phyloP scores from a whole-genome alignment of 2,888 invertebrate species.

The Pristionchus arcanus region DNA sequence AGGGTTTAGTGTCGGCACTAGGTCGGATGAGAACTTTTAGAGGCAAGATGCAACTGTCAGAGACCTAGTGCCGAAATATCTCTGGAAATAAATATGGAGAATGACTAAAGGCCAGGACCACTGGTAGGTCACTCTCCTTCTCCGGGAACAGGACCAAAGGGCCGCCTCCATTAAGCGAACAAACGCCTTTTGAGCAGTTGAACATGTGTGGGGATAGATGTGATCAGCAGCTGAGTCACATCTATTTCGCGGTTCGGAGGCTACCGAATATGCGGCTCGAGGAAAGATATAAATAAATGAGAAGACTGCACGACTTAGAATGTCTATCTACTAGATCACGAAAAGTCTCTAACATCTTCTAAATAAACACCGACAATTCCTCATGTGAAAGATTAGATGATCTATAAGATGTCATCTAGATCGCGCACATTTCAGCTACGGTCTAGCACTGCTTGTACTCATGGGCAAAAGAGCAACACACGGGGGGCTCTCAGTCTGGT shows the following conservation, averaged over 20 bases:
- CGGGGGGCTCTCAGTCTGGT: not conserved
- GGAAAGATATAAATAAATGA: too few relatives aligned
- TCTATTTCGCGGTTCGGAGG: not conserved
- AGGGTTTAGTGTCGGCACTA: too few relatives aligned
- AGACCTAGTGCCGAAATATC: too few relatives aligned
- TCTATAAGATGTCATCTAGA: not conserved
- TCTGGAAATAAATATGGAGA: not conserved
- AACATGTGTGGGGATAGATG: not conserved
- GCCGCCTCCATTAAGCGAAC: slow-evolving; percentile 2
- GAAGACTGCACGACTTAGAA: too few relatives aligned
- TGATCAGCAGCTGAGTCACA: not conserved
- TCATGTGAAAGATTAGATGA: too few relatives aligned
- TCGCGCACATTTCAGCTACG: not conserved
- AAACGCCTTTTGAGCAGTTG: not conserved
- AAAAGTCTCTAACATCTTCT: too few relatives aligned
- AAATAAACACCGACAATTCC: too few relatives aligned
- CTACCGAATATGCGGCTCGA: not conserved
- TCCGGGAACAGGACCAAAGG: not conserved
- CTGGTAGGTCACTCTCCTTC: not conserved
- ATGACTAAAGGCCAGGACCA: not conserved
- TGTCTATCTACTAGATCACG: too few relatives aligned
- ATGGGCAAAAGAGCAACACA: slow-evolving; percentile 33
- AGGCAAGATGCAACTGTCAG: too few relatives aligned
- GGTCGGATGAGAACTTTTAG: too few relatives aligned
- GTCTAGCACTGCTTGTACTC: slow-evolving; percentile 20